Evolutionary conservation across 2,113 vertebrate species (phyloP), one percentile per base, ranked within the genome.

Genomic region (Hirundichthys speculiger): DNA sequence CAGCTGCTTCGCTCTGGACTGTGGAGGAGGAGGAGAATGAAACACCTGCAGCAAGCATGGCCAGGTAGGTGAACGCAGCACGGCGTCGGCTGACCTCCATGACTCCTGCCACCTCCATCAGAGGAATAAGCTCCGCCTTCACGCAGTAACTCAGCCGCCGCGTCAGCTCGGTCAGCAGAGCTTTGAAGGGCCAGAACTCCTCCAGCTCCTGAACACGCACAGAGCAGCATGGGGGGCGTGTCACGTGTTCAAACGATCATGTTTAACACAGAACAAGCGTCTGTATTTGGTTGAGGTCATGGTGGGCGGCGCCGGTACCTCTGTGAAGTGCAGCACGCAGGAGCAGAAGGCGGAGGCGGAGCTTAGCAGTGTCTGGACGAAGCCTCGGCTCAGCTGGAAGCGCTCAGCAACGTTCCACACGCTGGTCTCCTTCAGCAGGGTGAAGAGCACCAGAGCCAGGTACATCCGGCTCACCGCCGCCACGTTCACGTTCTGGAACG

Each of bases 31-130:
- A 27, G 10, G 20, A 43, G 13, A n/a, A 19, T 9, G 3, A 63
- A 46, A 14, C 13, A 3, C 10, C 1, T n/a, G 3, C 4, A n/a
- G 16, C 2, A 24, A 39, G 18, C 4, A 8, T 4, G 46, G 7
- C 3, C 3, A 2, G 22, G n/a, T 3, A 16, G 22, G 1, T 5
- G 3, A 16, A 40, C 8, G 15, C 16, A 18, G 34, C 16, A 18
- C n/a, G 8, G 3, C 12, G 2, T 18, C 12, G 13, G 46, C 59
- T 69, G 56, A 98, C 98, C 96, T 99, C 94, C 86, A 93, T 88
- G 72, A 99, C 94, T 12, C 98, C 98, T 0, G 92, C 86, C 55
- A 99, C 95, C 79, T 99, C 98, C 97, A 99, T 99, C 68, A 99
- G 93, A 1, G 98, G 96, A 71, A 99, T 88, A 15, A 99, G 94